Conservation (phyloP, 2,113 vertebrate genomes). For the Triplophysa siluroides region DNA sequence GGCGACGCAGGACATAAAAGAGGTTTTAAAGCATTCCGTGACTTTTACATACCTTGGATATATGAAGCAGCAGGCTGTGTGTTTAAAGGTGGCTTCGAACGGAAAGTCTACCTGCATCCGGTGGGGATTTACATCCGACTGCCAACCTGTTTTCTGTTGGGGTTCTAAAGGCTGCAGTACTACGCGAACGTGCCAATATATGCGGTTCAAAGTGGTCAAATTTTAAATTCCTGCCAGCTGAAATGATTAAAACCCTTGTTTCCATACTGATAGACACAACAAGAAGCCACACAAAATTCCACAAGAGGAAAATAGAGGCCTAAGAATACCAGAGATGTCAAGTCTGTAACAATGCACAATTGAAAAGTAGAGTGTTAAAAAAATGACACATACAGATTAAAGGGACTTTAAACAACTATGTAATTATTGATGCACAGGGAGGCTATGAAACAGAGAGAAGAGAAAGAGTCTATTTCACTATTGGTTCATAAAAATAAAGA, state of each 20-base stretch:
- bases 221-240: constrained; percentile 57
- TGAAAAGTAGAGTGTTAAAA: not conserved
- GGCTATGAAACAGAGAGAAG: not conserved
- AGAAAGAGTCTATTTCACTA: not conserved
- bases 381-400: not conserved
- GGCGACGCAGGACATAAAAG: not conserved
- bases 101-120: not conserved
- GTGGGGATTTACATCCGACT: constrained; percentile 7
- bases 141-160: not conserved
- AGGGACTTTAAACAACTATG: not conserved
- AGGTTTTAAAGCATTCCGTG: not conserved
- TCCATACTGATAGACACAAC: constrained; percentile 35
- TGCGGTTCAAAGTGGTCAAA: constrained; percentile 15
- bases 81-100: not conserved
- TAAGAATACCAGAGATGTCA: constrained; percentile 53
- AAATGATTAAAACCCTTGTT: constrained; percentile 47
- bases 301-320: not conserved
- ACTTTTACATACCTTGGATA: not conserved
- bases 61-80: not conserved
- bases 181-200: constrained; percentile 29
- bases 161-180: not conserved
- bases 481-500: not conserved
- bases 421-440: not conserved
- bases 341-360: not conserved
- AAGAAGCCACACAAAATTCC: constrained; percentile 27